A percentile compares a stretch with the other conserved stretches of the same genome.
These are phyloP conservation scores for Tachina lurida DNA, from an alignment of 2,888 invertebrate species.

Conservation along the genomic window DNA sequence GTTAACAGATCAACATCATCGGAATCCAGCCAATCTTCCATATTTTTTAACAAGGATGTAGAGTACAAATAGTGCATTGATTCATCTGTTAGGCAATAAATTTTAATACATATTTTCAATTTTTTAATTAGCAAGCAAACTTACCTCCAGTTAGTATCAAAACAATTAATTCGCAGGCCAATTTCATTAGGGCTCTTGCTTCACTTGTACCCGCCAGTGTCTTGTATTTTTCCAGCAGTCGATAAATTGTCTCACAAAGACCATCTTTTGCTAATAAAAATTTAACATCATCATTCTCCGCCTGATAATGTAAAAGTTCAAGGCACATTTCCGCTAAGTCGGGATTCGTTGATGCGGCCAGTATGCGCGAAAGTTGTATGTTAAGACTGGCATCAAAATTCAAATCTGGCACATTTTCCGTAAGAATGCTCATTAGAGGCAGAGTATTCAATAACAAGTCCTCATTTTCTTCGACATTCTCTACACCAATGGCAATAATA, in stretches of 20 bases:
- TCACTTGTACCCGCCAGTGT: conserved; percentile 86
- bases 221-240: conserved; percentile 88
- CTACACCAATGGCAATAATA: conserved; percentile 83
- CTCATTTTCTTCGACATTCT: conserved; percentile 85
- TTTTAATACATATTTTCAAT: not conserved
- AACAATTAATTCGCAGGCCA: conserved; percentile 93
- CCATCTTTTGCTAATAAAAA: conserved; percentile 89
- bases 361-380: conserved; percentile 85
- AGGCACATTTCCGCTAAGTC: conserved; percentile 90
- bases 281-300: conserved; percentile 92
- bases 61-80: conserved; percentile 93
- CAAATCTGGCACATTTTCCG: conserved; percentile 86
- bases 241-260: conserved; percentile 89
- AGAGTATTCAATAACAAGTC: conserved; percentile 85
- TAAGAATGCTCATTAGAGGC: conserved; percentile 86
- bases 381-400: conserved; percentile 85
- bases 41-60: conserved; percentile 87
- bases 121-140: conserved; percentile 21
- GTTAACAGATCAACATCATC: conserved; percentile 89
- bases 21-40: conserved; percentile 90
- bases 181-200: conserved; percentile 88
- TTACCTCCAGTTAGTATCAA: conserved; percentile 93
- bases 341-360: conserved; percentile 86
- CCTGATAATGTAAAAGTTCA: conserved; percentile 89
- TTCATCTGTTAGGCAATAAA: conserved; percentile 85